Base-by-base conservation (phyloP, 2,888 invertebrate genomes). In the Mystacides longicornis region DNA sequence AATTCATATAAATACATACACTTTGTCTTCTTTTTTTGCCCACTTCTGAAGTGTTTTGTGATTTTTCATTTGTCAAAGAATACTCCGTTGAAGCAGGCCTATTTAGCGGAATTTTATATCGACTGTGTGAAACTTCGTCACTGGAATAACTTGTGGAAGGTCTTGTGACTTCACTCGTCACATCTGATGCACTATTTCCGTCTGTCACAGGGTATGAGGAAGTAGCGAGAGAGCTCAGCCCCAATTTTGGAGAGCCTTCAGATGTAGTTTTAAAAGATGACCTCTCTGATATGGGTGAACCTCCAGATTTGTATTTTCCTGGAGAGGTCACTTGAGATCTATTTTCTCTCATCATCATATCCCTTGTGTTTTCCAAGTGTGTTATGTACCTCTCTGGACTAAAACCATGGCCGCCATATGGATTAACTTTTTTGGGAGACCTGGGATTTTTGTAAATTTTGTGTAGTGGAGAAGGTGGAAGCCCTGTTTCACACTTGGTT, bases 1-100 rank as follows among this genome's bases (percentile, higher is more conserved):
- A 51, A 45, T 57, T 63, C 60, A 62, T 63, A 43, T 61, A 64
- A 47, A 60, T 61, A 51, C 57, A 57, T 43, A 63, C 62, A 54
- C 63, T 64, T 48, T 60, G 60, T 23, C 63, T 52, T 54, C 61
- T 60, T 49, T 60, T 59, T 45, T 57, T 59, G 1, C 49, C 55
- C 9, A 20, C n/a, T 51, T 49, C 55, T n/a, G 49, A 33, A 45
- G 49, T 27, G 11, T 16, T 52, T 4, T 56, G 51, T 11, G 43
- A 52, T 1, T 42, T 19, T 11, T 53, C 55, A 49, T 51, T 50
- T 23, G 23, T 52, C 18, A 52, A 55, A 9, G 49, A 23, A 20
- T 50, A 47, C 11, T 19, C 51, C 1, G 59, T 49, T 3, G 59
- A 47, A 3, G 52, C 22, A 21, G 57, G 59, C 1, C 59, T 46